Evolutionary conservation across 1,140 invertebrate genomes (phyloP).

Genomic region (Drosophila ogumai): DNA sequence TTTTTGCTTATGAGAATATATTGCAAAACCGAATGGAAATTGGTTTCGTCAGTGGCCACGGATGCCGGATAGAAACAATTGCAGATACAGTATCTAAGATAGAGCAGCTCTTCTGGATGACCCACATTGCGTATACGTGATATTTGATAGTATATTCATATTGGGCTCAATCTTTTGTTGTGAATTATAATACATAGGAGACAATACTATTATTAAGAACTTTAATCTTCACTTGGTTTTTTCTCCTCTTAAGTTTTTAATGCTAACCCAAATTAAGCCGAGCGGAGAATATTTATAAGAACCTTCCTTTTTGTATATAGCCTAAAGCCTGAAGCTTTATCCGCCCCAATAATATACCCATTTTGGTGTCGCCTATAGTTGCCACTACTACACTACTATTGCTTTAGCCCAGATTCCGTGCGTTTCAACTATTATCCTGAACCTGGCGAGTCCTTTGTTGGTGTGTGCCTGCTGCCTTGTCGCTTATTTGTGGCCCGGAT

Average conservation of each 20-base stretch:
- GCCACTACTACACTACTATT: slow-evolving; percentile 25
- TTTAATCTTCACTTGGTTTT: too few relatives aligned
- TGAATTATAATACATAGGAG: too few relatives aligned
- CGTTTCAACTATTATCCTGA: slow-evolving; percentile 48
- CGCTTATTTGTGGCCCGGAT: slow-evolving; percentile 70
- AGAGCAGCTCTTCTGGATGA: neutral
- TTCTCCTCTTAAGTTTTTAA: neutral
- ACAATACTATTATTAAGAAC: too few relatives aligned
- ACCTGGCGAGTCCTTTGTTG: slow-evolving; percentile 51
- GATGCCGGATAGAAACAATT: slow-evolving; percentile 6
- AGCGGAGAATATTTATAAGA: too few relatives aligned
- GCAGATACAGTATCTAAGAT: slow-evolving; percentile 12
- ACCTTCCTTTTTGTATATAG: neutral
- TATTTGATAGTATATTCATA: neutral
- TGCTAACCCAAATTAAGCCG: neutral
- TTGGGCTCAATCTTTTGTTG: neutral
- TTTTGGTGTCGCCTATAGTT: slow-evolving; percentile 24
- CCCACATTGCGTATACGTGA: slow-evolving; percentile 28
- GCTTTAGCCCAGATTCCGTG: slow-evolving; percentile 34
- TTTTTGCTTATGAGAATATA: slow-evolving; percentile 47
- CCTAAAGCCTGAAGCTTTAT: slow-evolving; percentile 27
- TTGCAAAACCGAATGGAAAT: slow-evolving; percentile 47
- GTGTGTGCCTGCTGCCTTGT: slow-evolving; percentile 37
- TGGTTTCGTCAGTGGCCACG: slow-evolving; percentile 35
- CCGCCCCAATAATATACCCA: slow-evolving; percentile 19